These are phyloP conservation scores for Opisthocomus hoazin DNA, from an alignment of 2,113 vertebrate genomes.

Conservation along the genomic window DNA sequence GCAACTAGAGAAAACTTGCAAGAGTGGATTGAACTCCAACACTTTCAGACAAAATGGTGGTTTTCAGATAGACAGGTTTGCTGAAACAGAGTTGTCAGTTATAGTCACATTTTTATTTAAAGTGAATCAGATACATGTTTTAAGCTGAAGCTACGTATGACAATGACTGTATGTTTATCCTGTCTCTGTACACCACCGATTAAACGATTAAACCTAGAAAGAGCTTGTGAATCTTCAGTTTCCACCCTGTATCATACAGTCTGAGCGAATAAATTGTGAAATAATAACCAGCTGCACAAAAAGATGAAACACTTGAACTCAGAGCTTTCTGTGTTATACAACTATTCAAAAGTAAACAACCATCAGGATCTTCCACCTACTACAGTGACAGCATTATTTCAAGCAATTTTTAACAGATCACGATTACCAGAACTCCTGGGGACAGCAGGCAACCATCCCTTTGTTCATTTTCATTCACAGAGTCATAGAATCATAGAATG, in stretches of 20 bases:
- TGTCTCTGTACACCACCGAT: neutral
- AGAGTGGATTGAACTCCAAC: neutral
- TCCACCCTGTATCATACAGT: neutral
- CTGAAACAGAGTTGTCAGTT: neutral
- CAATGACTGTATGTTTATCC: neutral
- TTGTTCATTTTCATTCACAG: neutral
- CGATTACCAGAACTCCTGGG: neutral
- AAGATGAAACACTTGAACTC: neutral
- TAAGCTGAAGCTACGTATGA: neutral
- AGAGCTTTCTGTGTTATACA: neutral
- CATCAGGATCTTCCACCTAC: neutral
- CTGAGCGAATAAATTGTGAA: neutral
- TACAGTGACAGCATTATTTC: neutral
- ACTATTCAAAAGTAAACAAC: neutral
- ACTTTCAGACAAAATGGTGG: neutral
- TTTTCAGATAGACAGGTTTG: neutral
- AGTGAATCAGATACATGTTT: neutral
- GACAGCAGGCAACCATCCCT: neutral
- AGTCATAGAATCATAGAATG: no score
- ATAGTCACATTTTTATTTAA: neutral
- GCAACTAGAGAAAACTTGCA: neutral
- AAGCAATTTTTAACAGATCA: neutral
- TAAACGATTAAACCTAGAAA: neutral
- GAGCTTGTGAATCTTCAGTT: neutral
- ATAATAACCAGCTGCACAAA: neutral